Percentiles rank a stretch among this genome's conserved stretches.
phyloP scores from a whole-genome alignment of 1,140 invertebrate genomes.

The Harpegnathos saltator region DNA sequence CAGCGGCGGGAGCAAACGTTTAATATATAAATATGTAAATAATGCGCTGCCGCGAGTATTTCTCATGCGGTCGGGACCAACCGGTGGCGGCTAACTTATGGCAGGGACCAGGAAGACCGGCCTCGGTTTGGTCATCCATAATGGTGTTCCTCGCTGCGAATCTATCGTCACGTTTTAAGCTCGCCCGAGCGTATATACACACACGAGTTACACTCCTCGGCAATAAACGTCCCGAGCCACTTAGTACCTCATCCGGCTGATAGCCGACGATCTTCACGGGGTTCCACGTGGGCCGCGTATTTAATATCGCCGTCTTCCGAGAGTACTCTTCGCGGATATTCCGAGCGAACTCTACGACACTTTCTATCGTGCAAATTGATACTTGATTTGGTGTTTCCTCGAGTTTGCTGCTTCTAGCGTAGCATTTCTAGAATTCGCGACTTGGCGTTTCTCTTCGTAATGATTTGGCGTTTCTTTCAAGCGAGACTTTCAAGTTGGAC shows the following conservation, averaged over 20 bases:
- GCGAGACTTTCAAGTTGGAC: too few species aligned
- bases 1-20: conserved; percentile 66
- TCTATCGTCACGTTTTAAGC: conserved; percentile 79
- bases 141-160: conserved; percentile 77
- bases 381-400: too few species aligned
- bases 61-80: conserved; percentile 78
- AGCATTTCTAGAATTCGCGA: too few species aligned
- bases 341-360: too few species aligned
- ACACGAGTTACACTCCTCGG: conserved; percentile 32
- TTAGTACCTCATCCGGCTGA: conserved; percentile 59
- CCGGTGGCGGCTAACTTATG: conserved; percentile 82
- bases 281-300: conserved; percentile 24
- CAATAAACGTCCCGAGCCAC: conserved; percentile 52
- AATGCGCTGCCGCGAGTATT: conserved; percentile 79
- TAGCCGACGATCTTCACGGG: conserved; percentile 28
- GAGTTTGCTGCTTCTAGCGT: too few species aligned
- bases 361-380: too few species aligned
- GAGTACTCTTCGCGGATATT: too few species aligned
- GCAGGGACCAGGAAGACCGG: conserved; percentile 75
- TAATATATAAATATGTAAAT: conserved; percentile 85
- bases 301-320: conserved; percentile 20
- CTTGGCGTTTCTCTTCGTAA: too few species aligned
- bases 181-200: conserved; percentile 13
- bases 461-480: too few species aligned
- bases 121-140: conserved; percentile 70